Evolutionary conservation across 2,113 vertebrate genomes (phyloP).

Genomic region (Eulacestoma nigropectus): DNA sequence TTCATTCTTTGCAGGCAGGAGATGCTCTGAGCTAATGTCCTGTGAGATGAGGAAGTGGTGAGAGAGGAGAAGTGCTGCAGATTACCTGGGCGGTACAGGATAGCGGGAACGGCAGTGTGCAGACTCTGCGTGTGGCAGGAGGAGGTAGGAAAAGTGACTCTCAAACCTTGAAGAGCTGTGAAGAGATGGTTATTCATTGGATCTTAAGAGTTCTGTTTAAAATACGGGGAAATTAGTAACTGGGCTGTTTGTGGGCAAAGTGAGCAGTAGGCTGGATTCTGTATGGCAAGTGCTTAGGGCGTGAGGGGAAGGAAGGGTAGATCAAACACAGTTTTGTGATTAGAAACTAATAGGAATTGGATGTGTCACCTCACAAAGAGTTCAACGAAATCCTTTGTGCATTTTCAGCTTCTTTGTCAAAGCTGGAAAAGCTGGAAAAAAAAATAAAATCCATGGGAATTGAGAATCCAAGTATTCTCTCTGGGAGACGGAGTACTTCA

Average conservation of each 20-base stretch:
- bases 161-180: neutral
- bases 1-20: neutral
- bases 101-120: rapidly evolving
- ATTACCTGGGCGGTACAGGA: neutral
- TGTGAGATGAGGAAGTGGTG: neutral
- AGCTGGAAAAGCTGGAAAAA: rapidly evolving
- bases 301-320: neutral
- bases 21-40: neutral
- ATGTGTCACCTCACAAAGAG: neutral
- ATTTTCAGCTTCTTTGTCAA: neutral
- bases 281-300: neutral
- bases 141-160: neutral
- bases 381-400: neutral
- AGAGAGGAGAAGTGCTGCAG: neutral
- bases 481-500: neutral
- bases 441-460: neutral
- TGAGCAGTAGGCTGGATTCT: neutral
- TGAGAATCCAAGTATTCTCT: neutral
- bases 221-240: neutral
- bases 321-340: neutral
- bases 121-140: neutral
- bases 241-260: neutral
- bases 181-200: neutral
- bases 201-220: neutral
- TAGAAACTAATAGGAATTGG: neutral